A percentile compares a stretch with the other conserved stretches of the same genome.
Evolutionary conservation across 2,797 vertebrate genomes (phyloP).

Genomic region (Mormyrops attenuatus): DNA sequence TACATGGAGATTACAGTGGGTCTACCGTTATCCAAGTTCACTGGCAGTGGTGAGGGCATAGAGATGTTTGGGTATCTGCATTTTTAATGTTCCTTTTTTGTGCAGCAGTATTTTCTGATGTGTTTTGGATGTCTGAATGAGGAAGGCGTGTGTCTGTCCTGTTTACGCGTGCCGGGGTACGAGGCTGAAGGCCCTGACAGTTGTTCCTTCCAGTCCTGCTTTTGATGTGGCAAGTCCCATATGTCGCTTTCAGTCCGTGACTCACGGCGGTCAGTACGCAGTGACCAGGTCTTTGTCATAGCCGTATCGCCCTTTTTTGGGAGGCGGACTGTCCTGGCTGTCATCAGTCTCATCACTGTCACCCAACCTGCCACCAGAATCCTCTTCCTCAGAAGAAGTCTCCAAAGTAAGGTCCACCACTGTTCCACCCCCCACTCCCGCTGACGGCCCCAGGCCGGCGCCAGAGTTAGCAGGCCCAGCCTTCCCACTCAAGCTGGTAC

Average conservation of each 20-base stretch:
- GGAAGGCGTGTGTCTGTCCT: constrained; percentile 13
- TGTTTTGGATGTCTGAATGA: constrained; percentile 29
- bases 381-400: constrained; percentile 68
- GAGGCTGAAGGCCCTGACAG: constrained; percentile 37
- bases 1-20: not conserved
- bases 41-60: not conserved
- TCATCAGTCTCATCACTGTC: constrained; percentile 91
- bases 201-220: not conserved
- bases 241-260: constrained; percentile 28
- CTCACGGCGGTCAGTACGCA: constrained; percentile 77
- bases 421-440: constrained; percentile 8
- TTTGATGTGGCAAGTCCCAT: not conserved
- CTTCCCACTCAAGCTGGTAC: constrained; percentile 67
- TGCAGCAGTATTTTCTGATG: constrained; percentile 18
- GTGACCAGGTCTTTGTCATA: constrained; percentile 94
- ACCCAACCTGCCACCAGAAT: constrained; percentile 74
- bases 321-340: constrained; percentile 79
- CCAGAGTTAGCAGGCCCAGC: constrained; percentile 62
- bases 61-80: not conserved
- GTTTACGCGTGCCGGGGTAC: constrained; percentile 44
- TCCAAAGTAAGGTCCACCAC: constrained; percentile 74
- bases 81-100: not conserved
- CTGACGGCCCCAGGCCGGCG: constrained; percentile 38
- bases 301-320: constrained; percentile 84
- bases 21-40: not conserved